A percentile compares a stretch with the other conserved stretches of the same genome.
Evolutionary conservation across 2,113 vertebrate genomes (phyloP).

Genomic region (Pollachius pollachius): DNA sequence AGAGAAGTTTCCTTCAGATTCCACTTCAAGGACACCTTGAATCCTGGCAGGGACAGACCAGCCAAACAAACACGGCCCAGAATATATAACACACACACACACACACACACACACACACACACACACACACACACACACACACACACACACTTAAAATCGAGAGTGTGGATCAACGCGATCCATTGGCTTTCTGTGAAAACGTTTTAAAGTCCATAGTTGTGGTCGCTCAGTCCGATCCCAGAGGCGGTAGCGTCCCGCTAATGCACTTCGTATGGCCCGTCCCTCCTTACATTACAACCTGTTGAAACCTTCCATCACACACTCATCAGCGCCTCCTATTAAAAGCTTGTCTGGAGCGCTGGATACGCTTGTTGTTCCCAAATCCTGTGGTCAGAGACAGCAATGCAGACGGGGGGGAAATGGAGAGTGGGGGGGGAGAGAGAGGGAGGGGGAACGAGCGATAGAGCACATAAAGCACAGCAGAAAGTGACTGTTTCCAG

Average conservation of each 20-base stretch:
- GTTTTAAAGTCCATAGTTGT: background rate
- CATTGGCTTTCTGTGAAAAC: background rate
- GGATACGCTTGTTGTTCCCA: conserved; percentile 43
- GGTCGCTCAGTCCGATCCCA: background rate
- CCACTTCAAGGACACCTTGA: conserved; percentile 61
- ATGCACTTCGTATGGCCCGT: background rate
- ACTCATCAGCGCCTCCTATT: conserved; percentile 55
- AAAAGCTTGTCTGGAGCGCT: conserved; percentile 45
- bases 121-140: background rate
- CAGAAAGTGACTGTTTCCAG: conserved; percentile 37
- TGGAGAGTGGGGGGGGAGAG: background rate
- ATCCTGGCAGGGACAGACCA: conserved; percentile 41
- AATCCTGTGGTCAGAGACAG: background rate
- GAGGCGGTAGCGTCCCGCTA: background rate
- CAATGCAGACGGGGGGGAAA: conserved; percentile 16
- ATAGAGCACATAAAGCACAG: conserved; percentile 25
- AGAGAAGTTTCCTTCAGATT: conserved; percentile 47
- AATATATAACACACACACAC: conserved; percentile 13
- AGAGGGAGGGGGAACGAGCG: conserved; percentile 17
- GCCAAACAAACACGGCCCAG: conserved; percentile 14
- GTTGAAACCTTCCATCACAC: conserved; percentile 39
- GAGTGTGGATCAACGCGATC: background rate
- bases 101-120: conserved; percentile 11
- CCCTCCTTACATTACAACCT: conserved; percentile 18
- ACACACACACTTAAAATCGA: conserved; percentile 10